Evolutionary conservation across 1,140 invertebrate species (phyloP).

Genomic region (Dendrolimus punctatus): DNA sequence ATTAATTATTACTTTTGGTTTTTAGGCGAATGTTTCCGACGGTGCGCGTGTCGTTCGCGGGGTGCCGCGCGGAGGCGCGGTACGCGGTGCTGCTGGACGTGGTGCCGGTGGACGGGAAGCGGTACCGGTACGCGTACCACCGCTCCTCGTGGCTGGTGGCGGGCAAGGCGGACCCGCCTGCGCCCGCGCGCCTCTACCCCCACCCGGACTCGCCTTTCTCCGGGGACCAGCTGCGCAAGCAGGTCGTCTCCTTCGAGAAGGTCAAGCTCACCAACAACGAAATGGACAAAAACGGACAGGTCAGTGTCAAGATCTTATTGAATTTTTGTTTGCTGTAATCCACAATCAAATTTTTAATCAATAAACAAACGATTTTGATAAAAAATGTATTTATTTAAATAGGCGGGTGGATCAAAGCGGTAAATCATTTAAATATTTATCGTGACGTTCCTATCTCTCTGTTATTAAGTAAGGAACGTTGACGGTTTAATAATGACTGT

Average conservation of each 20-base stretch:
- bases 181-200: constrained; percentile 92
- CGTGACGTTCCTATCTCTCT: no score
- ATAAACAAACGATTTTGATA: constrained; percentile 2
- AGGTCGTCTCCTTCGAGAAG: constrained; percentile 99
- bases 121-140: constrained; percentile 99
- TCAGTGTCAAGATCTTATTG: constrained; percentile 55
- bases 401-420: no score
- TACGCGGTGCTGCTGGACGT: constrained; percentile 98
- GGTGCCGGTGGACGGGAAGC: constrained; percentile 96
- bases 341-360: not conserved
- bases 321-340: no score
- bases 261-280: constrained; percentile 99
- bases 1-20: constrained; percentile 4
- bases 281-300: constrained; percentile 98
- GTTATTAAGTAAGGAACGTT: no score
- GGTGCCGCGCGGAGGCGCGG: constrained; percentile 77
- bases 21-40: constrained; percentile 99
- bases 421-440: no score
- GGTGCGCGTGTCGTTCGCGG: constrained; percentile 92
- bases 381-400: not conserved
- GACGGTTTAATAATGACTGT: no score
- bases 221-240: constrained; percentile 95
- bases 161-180: constrained; percentile 97
- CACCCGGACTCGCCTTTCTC: constrained; percentile 98
- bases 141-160: constrained; percentile 98